Percentiles rank a stretch among this genome's conserved stretches.
Conservation (phyloP, 2,888 invertebrate genomes). For the Crematogaster levior region DNA sequence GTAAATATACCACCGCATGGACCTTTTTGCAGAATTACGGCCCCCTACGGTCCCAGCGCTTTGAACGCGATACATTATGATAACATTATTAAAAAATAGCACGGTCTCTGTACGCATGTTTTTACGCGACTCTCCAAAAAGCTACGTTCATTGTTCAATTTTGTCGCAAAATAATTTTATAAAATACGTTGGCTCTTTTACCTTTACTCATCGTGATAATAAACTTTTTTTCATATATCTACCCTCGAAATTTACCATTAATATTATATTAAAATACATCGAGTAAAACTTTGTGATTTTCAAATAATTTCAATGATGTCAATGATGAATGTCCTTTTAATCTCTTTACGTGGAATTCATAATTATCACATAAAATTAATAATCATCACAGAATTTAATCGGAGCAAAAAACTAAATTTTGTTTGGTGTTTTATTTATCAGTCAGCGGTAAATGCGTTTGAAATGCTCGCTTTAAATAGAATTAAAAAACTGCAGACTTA, state of each 20-base stretch:
- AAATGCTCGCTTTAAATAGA: background rate
- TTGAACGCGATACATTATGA: constrained; percentile 34
- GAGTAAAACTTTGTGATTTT: background rate
- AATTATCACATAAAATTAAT: background rate
- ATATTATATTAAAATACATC: background rate
- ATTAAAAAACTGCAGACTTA: background rate
- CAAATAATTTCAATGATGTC: background rate
- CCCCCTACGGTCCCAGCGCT: background rate
- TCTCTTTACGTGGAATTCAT: background rate
- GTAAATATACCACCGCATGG: background rate
- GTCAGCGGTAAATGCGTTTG: background rate
- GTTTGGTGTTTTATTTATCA: background rate
- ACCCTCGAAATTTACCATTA: constrained; percentile 4
- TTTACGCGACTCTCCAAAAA: background rate
- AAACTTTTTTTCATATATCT: background rate
- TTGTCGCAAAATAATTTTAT: background rate
- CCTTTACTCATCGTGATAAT: background rate
- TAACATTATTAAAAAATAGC: constrained; percentile 19
- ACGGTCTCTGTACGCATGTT: background rate
- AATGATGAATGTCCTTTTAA: background rate
- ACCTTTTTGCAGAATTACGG: background rate
- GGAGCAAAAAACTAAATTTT: background rate
- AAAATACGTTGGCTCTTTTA: background rate
- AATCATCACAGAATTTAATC: background rate
- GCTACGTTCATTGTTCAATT: constrained; percentile 8